Base-by-base conservation (phyloP, 2,797 vertebrate genomes). In the Microctenopoma steveboyesi region DNA sequence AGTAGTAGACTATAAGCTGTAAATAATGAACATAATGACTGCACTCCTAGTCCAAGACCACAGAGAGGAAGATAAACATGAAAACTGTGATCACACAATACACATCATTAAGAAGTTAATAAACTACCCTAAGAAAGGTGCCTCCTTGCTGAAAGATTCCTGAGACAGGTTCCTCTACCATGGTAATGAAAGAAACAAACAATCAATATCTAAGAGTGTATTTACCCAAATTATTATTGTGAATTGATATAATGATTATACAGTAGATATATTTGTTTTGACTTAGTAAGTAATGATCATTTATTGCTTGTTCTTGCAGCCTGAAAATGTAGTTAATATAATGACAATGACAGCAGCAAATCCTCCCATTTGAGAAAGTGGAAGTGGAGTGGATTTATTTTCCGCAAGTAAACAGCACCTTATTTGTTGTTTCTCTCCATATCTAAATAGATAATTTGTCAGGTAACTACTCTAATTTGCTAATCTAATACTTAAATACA, bases 21-120 rank as follows among this genome's bases (percentile, higher is more conserved):
- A 73, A 70, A 69, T 69, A 73, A 73, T 70, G 37, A 64, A 40
- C 54, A 70, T 68, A 61, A 70, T 70, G 54, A 70, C 42, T 63
- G 56, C n/a, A 71, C 47, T 56, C 16, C 27, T 15, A 18, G 54
- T 50, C 51, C n/a, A 56, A 72, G 51, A 55, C 59, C 67, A 74
- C 71, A 74, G 63, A 74, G 59, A 50, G 43, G 1, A 22, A 53
- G 56, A 39, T 8, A 66, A 28, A 37, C 48, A 53, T 2, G 9
- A 56, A 45, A 56, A 76, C n/a, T 22, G 40, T 43, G 4, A 61
- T 40, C 27, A 54, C 18, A 53, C 25, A 63, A 43, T 46, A 64
- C 39, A 43, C 28, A 48, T 18, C 53, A 57, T 64, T 25, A 61
- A 22, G 50, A 55, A 48, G 39, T 27, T 39, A 49, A 63, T 72